Evolutionary conservation across 2,888 invertebrate species (phyloP), one percentile per base, ranked within the genome.

Genomic region (Agrotis segetum): DNA sequence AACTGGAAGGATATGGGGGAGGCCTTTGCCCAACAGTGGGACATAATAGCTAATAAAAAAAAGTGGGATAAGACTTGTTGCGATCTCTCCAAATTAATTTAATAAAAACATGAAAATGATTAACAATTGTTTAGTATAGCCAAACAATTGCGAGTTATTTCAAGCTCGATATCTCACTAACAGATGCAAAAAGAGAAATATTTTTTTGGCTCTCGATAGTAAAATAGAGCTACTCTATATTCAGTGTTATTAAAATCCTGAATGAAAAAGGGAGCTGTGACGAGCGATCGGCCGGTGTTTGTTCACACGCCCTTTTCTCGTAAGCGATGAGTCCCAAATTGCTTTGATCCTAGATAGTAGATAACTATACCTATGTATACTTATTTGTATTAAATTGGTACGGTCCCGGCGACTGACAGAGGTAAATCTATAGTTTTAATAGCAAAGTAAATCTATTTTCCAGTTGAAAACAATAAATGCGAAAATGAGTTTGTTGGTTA

Each of bases 271-370:
- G 46, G 29, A 24, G 47, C 44, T 50, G 24, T 19, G 21, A 24
- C 40, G 46, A 58, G 11, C 16, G 19, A 46, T 24, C 53, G 19
- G 24, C 19, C 49, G 52, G 44, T 49, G 55, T 81, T 64, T 61
- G 49, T 65, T 77, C 49, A 62, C 53, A 81, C 59, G 50, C 40
- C 81, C 81, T 63, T 61, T 65, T 29, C 49, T 46, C 56, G 44
- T 60, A 21, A 56, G 47, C 40, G 49, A 67, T 55, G 62, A 46
- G 59, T n/a, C 29, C 34, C 21, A 77, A 80, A 63, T 80, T 67
- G 62, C 76, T 75, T 81, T 75, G 40, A 74, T 58, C 24, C 34
- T n/a, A 17, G 3, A 1, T 17, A 29, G 11, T 6, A 21, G 29
- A 7, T 3, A 14, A 16, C 13, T 46, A 47, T 5, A 40, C 9